Base-by-base conservation (phyloP, 2,888 invertebrate genomes). In the Scaptomyza cyrtandrae region DNA sequence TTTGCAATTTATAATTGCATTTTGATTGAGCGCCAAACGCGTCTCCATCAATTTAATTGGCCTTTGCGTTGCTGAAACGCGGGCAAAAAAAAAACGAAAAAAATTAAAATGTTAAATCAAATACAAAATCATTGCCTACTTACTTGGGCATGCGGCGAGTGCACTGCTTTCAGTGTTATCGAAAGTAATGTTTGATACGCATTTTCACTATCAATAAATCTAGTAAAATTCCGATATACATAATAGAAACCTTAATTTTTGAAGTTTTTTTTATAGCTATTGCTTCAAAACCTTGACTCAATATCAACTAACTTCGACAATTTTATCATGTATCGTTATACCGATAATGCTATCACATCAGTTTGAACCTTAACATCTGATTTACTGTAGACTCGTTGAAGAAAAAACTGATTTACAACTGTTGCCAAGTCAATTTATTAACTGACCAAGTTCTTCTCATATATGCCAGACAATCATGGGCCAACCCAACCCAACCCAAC, bases 1-100 rank as follows among this genome's bases (percentile, higher is more conserved):
- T 84, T 87, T 88, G 72, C 84, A 73, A 80, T 88, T 70, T 73
- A 77, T 81, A 86, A 80, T 80, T 88, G 80, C 83, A 80, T 83
- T 85, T 78, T 68, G 83, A 85, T 85, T 74, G 86, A 71, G 65
- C 61, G 57, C 41, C 53, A 1, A 24, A 10, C 27, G 14, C 46
- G 33, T 48, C 62, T 43, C 44, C 57, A 67, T 63, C 77, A 67
- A 57, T 50, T 76, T 61, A 76, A 75, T 71, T 75, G 71, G 35
- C 13, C 67, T 71, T 74, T 70, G 64, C 27, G 54, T 11, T n/a
- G 37, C 9, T 46, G 24, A 24, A 24, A n/a, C n/a, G n/a, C n/a
- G n/a, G n/a, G n/a, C n/a, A n/a, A n/a, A n/a, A n/a, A 41, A 37
- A 57, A 46, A 68, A 59, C 52, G 55, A 55, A 1, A 16, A 13